Percentiles rank a stretch among this genome's conserved stretches.
Evolutionary conservation across 2,113 vertebrate genomes (phyloP).

Genomic region (Coreoperca whiteheadi): DNA sequence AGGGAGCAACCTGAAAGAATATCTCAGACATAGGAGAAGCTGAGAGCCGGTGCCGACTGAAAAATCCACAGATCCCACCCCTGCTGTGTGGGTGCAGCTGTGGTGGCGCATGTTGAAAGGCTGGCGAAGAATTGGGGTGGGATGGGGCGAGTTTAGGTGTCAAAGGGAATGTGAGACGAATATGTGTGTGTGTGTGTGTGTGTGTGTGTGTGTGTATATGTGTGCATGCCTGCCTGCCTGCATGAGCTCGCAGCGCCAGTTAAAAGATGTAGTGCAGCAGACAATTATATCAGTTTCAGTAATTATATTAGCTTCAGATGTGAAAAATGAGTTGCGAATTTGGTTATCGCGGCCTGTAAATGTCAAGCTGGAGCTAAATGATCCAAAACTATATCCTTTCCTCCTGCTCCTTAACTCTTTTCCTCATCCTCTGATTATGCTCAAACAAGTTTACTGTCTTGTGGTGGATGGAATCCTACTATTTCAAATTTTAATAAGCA

Average conservation of each 20-base stretch:
- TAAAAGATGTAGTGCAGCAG: not conserved
- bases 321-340: constrained; percentile 10
- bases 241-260: not conserved
- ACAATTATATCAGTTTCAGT: not conserved
- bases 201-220: constrained; percentile 40
- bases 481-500: not conserved
- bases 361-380: not conserved
- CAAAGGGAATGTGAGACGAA: constrained; percentile 58
- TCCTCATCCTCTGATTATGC: not conserved
- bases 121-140: constrained; percentile 41
- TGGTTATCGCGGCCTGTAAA: constrained; percentile 3
- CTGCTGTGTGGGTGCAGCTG: constrained; percentile 63
- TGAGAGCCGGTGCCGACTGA: constrained; percentile 62
- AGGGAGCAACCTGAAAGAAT: constrained; percentile 58
- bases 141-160: constrained; percentile 51
- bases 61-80: constrained; percentile 59
- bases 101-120: constrained; percentile 52
- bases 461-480: not conserved
- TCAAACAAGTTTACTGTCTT: not conserved
- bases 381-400: not conserved
- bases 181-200: constrained; percentile 12
- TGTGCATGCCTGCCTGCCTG: constrained; percentile 11
- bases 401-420: not conserved
- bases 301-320: constrained; percentile 22
- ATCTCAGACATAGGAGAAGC: constrained; percentile 58